These are phyloP conservation scores for Clunio marinus DNA, from an alignment of 2,888 invertebrate species.

Conservation along the genomic window DNA sequence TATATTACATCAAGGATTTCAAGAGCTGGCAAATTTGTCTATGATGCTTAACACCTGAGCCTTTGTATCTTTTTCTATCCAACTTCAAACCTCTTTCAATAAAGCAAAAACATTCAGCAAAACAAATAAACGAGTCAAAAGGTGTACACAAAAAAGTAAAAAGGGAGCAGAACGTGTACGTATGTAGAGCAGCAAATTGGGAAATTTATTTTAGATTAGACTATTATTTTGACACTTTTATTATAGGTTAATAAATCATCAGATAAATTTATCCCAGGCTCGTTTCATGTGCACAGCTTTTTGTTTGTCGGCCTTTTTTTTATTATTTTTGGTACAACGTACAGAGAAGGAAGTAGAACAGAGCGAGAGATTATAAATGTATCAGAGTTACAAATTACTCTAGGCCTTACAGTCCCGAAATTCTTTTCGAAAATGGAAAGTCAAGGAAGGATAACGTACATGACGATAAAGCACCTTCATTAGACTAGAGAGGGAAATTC, in stretches of 20 bases:
- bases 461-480: conserved; percentile 7
- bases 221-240: conserved; percentile 38
- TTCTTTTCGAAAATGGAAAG: not conserved
- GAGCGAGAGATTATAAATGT: conserved; percentile 2
- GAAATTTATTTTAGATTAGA: conserved; percentile 29
- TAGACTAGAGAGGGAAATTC: conserved; percentile 1
- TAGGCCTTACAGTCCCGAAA: not conserved
- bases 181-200: conserved; percentile 3
- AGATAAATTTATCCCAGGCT: conserved; percentile 8
- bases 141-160: not conserved
- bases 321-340: not conserved
- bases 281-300: no score
- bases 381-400: conserved; percentile 20
- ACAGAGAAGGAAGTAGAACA: not conserved
- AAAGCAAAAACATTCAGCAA: not conserved
- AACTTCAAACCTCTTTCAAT: not conserved
- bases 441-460: conserved; percentile 5
- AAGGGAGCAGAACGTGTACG: not conserved
- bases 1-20: no score
- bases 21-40: conserved; percentile 35
- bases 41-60: conserved; percentile 32
- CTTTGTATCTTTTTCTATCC: not conserved
- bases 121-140: not conserved
- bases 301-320: no score
- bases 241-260: conserved; percentile 29